These are phyloP conservation scores for Eurytoma californica DNA, from an alignment of 2,888 invertebrate species.

Conservation along the genomic window DNA sequence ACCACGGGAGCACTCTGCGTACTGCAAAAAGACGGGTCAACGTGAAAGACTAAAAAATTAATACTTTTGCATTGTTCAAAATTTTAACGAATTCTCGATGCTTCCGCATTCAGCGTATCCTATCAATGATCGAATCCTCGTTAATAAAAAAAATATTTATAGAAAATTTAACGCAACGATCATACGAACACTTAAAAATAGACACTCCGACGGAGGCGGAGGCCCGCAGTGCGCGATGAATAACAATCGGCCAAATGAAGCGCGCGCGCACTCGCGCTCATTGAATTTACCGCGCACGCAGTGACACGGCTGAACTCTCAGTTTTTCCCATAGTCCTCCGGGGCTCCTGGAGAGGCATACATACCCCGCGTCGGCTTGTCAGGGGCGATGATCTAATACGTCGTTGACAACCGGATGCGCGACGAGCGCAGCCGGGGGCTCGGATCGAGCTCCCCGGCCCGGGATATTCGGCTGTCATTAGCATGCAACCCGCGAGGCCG, in stretches of 20 bases:
- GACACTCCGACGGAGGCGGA: conserved; percentile 37
- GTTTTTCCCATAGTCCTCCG: conserved; percentile 35
- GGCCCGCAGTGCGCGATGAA: conserved; percentile 9
- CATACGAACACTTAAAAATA: conserved; percentile 38
- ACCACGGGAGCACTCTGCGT: too few species aligned
- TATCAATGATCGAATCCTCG: too few species aligned
- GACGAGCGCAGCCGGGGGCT: conserved; percentile 64
- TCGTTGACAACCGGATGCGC: conserved; percentile 73
- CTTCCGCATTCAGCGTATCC: too few species aligned
- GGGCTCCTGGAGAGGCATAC: not conserved
- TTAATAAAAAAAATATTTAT: too few species aligned
- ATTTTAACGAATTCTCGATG: too few species aligned
- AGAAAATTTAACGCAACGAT: not conserved
- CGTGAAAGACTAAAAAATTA: too few species aligned
- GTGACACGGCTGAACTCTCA: conserved; percentile 4
- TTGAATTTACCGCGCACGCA: conserved; percentile 29
- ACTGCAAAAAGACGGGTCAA: too few species aligned
- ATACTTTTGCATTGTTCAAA: too few species aligned
- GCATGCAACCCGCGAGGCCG: conserved; percentile 73
- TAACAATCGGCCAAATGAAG: conserved; percentile 36
- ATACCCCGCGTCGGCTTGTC: too few species aligned
- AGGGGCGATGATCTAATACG: conserved; percentile 55
- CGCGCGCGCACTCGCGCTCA: not conserved
- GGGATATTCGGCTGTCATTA: conserved; percentile 66
- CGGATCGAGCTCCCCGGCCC: conserved; percentile 61